Conservation (phyloP, 1,140 invertebrate species). For the Danaus plexippus region DNA sequence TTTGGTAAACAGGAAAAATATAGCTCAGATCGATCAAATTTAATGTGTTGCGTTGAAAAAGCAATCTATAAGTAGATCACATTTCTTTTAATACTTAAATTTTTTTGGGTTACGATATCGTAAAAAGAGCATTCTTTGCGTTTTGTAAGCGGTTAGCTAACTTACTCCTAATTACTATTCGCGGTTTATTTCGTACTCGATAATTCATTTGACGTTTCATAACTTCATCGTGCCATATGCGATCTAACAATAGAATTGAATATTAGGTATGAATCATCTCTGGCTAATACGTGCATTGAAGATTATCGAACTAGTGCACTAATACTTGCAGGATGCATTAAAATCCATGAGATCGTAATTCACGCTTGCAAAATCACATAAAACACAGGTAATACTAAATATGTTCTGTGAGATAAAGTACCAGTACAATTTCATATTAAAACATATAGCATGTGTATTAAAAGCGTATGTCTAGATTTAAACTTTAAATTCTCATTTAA, state of each 20-base stretch:
- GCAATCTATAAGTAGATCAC: constrained; percentile 8
- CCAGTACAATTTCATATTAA: too few species aligned
- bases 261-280: constrained; percentile 63
- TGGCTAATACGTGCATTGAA: constrained; percentile 60
- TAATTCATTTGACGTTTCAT: constrained; percentile 45
- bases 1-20: constrained; percentile 73
- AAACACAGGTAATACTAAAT: too few species aligned
- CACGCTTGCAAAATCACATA: constrained; percentile 43
- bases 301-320: constrained; percentile 69
- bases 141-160: too few species aligned
- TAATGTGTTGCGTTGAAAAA: constrained; percentile 61
- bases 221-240: constrained; percentile 53
- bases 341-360: constrained; percentile 69
- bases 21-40: constrained; percentile 69
- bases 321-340: constrained; percentile 65
- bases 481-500: constrained; percentile 8
- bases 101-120: too few species aligned
- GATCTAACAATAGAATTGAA: constrained; percentile 64
- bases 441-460: too few species aligned
- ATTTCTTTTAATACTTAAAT: too few species aligned
- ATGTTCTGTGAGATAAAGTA: too few species aligned
- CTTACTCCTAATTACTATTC: too few species aligned
- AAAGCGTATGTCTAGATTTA: too few species aligned
- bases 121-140: too few species aligned
- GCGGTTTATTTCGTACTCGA: too few species aligned